These are phyloP conservation scores for Dendroctonus valens DNA, from an alignment of 1,140 invertebrate genomes.

Conservation along the genomic window DNA sequence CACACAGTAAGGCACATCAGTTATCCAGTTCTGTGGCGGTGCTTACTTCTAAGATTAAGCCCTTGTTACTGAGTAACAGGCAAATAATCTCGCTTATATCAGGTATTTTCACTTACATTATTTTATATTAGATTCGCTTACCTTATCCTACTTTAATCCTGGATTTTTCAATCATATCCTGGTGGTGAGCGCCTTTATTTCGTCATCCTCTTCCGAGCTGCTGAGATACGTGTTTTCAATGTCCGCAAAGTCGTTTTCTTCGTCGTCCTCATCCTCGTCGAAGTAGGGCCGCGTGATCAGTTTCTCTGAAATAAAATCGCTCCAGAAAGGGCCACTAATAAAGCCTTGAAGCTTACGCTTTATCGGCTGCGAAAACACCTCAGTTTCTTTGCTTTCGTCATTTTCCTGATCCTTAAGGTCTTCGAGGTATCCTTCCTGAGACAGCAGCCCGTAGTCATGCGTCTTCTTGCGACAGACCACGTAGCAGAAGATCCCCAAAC, in stretches of 20 bases:
- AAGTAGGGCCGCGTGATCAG: slow-evolving; percentile 47
- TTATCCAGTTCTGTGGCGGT: too few relatives aligned
- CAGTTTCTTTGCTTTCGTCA: slow-evolving; percentile 62
- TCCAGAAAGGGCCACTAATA: not conserved
- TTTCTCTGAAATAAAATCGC: slow-evolving; percentile 36
- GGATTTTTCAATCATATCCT: too few relatives aligned
- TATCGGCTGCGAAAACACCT: slow-evolving; percentile 61
- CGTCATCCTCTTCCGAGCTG: slow-evolving; percentile 38
- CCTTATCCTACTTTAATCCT: too few relatives aligned
- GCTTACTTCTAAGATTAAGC: too few relatives aligned
- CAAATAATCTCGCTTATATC: too few relatives aligned
- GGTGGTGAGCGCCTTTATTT: not conserved
- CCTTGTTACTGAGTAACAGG: too few relatives aligned
- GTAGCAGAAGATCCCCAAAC: slow-evolving; percentile 53
- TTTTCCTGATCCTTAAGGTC: slow-evolving; percentile 44
- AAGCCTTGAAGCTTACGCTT: slow-evolving; percentile 50
- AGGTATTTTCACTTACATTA: too few relatives aligned
- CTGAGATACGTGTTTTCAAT: slow-evolving; percentile 16
- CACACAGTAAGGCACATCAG: too few relatives aligned
- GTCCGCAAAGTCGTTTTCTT: slow-evolving; percentile 35
- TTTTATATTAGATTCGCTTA: too few relatives aligned
- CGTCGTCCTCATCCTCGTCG: slow-evolving; percentile 45
- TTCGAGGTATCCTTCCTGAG: slow-evolving; percentile 39
- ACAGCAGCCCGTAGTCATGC: slow-evolving; percentile 50
- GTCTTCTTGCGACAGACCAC: slow-evolving; percentile 48